Base-by-base conservation (phyloP, 2,113 vertebrate genomes). In the Anser brachyrhynchus region DNA sequence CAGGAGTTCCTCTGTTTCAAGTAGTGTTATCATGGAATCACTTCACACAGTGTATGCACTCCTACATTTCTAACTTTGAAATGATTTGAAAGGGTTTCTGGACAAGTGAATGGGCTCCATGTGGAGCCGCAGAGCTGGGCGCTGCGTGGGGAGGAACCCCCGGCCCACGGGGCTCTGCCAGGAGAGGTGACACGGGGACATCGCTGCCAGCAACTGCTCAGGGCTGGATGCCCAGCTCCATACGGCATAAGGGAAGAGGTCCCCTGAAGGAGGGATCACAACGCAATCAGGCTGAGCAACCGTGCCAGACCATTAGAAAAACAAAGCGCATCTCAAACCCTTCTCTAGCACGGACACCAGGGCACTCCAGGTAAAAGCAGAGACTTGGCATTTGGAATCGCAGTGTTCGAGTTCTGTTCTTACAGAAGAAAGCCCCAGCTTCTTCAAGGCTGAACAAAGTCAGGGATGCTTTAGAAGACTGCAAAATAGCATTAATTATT, bases 1-100 rank as follows among this genome's bases (percentile, higher is more conserved):
- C 87, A 94, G 51, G 69, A 90, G 21, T 8, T 72, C 33, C 31
- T 93, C 44, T 84, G 43, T 49, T 92, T 92, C 69, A 95, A 96
- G 78, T 2, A 35, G 58, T n/a, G 74, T 73, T 83, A 83, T 69
- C 78, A 67, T 3, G 37, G 25, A 71, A 77, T 85, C 51, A 52
- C 31, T 92, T 71, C 66, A 29, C 49, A 52, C 19, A 52, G 12
- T 33, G n/a, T n/a, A 41, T 0, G 1, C 0, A 1, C 49, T 83
- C 8, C 76, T 55, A 86, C 55, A 88, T 75, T 84, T 52, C 82
- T 58, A 31, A 66, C 67, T 93, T 84, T 10, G 35, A 78, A 77
- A 89, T 52, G 1, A 80, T 71, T 80, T 89, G 67, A 94, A 65
- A 78, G 57, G 49, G 3, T 77, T 90, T 92, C 70, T 43, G 39